These are phyloP conservation scores for Columba livia DNA, from an alignment of 2,113 vertebrate genomes.

Conservation along the genomic window DNA sequence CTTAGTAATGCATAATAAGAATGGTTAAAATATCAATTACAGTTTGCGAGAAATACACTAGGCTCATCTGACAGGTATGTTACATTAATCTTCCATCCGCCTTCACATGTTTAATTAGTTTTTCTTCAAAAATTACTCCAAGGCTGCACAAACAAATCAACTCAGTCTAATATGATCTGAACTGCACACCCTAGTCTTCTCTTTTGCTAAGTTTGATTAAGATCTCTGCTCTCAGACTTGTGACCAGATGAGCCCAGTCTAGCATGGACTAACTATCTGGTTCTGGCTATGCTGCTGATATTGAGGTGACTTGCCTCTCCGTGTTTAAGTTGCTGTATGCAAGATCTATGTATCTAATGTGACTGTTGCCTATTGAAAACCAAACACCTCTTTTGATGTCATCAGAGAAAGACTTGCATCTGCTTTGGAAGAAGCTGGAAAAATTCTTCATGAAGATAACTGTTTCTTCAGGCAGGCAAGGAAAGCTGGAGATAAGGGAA, in stretches of 20 bases:
- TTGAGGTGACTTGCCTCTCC: neutral
- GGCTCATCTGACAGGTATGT: neutral
- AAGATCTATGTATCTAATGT: neutral
- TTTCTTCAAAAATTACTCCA: neutral
- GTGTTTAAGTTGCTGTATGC: neutral
- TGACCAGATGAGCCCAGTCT: neutral
- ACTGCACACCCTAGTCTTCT: neutral
- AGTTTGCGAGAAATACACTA: neutral
- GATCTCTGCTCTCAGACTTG: neutral
- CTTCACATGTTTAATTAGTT: neutral
- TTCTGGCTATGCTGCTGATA: neutral
- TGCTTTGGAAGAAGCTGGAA: neutral
- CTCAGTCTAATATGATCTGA: neutral
- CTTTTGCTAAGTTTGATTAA: neutral
- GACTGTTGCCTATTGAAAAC: neutral
- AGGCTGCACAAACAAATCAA: neutral
- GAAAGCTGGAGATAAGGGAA: neutral
- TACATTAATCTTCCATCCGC: neutral
- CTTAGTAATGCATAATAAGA: neutral
- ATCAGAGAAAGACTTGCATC: neutral
- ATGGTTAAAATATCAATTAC: neutral
- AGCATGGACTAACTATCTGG: neutral
- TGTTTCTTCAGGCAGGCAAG: neutral
- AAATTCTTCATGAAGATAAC: neutral
- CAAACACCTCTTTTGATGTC: neutral